A percentile compares a stretch with the other conserved stretches of the same genome.
Conservation (phyloP, 2,888 invertebrate genomes). For the Acheta domesticus region DNA sequence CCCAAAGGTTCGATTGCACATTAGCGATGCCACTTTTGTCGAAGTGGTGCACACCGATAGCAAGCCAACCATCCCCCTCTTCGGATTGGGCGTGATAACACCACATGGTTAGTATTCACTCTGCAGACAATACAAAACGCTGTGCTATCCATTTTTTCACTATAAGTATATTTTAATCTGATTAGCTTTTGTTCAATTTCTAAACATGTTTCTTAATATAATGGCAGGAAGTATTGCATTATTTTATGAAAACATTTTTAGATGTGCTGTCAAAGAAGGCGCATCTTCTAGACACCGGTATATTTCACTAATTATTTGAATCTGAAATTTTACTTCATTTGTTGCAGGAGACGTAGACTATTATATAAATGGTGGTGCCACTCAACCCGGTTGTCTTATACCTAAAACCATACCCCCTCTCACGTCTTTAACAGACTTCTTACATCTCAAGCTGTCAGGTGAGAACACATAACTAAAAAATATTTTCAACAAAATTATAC, state of each 20-base stretch:
- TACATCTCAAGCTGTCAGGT: slow-evolving; percentile 22
- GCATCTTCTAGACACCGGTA: too few species aligned
- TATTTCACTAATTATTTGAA: background rate
- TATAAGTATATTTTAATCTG: too few species aligned
- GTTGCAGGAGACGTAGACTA: slow-evolving; percentile 57
- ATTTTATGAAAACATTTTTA: too few species aligned
- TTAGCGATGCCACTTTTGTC: slow-evolving; percentile 57
- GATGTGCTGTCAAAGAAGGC: too few species aligned
- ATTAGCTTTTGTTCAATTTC: too few species aligned
- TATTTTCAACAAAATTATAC: too few species aligned
- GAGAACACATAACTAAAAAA: background rate
- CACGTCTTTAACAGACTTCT: background rate
- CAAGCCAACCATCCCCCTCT: slow-evolving; percentile 49
- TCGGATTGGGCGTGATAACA: slow-evolving; percentile 60
- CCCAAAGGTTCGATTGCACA: slow-evolving; percentile 52
- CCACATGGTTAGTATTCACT: slow-evolving; percentile 49
- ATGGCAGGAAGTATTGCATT: too few species aligned
- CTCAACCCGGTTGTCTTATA: slow-evolving; percentile 60
- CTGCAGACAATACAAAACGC: too few species aligned
- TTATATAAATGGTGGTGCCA: slow-evolving; percentile 65
- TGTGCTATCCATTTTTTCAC: too few species aligned
- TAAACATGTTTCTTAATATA: too few species aligned
- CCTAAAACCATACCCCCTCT: background rate
- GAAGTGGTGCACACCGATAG: slow-evolving; percentile 64
- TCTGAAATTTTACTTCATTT: background rate